Base-by-base conservation (phyloP, 2,113 vertebrate species). In the Gobius niger region DNA sequence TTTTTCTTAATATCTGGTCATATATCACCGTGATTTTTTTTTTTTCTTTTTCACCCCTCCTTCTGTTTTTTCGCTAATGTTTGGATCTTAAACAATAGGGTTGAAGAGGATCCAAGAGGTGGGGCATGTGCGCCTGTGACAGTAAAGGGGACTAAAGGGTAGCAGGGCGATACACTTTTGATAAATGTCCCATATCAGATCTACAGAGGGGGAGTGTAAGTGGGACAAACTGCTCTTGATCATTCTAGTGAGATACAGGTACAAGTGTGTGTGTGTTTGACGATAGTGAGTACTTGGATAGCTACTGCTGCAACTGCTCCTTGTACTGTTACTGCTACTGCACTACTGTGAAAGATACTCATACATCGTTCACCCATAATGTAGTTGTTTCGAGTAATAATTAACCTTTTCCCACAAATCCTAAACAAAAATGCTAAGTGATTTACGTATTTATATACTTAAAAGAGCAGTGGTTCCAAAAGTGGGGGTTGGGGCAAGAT, bases 1-100 rank as follows among this genome's bases (percentile, higher is more conserved):
- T 91, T 94, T 93, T 90, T 81, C 78, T 90, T 91, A 91, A 92
- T 92, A 90, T 91, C 89, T 86, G 79, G 67, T 81, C 73, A 34
- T 92, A 92, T 86, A 93, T 93, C 90, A 54, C 90, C 70, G 47
- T 57, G 52, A 56, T 70, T 68, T 59, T 59, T 51, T 63, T 76
- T 76, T 16, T 19, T 54, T n/a, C n/a, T n/a, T 3, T 4, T 34
- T 3, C 24, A 3, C 24, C 1, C 10, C 12, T 6, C 1, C 34
- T 47, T 49, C 68, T 66, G 61, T 68, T 47, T 67, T 47, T 18
- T 24, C 19, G 49, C 73, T 77, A 72, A 84, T 77, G 67, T 76
- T 77, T 81, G 82, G 89, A 88, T 91, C 78, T 89, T 89, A 88
- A 92, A 91, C 85, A 85, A 82, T 69, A 66, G 76, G 78, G 85